phyloP scores from a whole-genome alignment of 2,888 invertebrate genomes.

The Hecatera dysodea region DNA sequence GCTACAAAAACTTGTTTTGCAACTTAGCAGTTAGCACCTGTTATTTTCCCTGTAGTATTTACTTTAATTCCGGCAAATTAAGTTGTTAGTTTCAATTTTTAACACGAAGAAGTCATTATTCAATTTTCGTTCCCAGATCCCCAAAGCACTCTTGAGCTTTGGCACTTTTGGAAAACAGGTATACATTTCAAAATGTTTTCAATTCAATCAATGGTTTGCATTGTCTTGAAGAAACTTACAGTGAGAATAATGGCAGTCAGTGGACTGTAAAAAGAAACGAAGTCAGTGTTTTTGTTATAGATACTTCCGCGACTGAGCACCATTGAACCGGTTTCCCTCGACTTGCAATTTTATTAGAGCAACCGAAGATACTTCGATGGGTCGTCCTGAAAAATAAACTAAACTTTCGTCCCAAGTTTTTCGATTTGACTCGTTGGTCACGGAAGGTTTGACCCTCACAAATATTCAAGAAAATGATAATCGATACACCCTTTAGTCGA shows the following conservation, averaged over 20 bases:
- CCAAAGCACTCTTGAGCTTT: not conserved
- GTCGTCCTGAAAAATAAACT: slow-evolving; percentile 45
- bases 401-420: slow-evolving; percentile 40
- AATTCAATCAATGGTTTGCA: slow-evolving; percentile 24
- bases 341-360: slow-evolving; percentile 50
- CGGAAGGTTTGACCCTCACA: slow-evolving; percentile 49
- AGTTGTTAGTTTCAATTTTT: slow-evolving; percentile 39
- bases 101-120: slow-evolving; percentile 11
- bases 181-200: slow-evolving; percentile 11
- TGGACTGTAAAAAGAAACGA: slow-evolving; percentile 51
- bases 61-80: slow-evolving; percentile 39
- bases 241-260: slow-evolving; percentile 38
- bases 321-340: slow-evolving; percentile 39
- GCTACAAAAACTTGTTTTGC: slow-evolving; percentile 27
- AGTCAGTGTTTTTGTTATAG: slow-evolving; percentile 47
- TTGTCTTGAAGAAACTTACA: slow-evolving; percentile 31
- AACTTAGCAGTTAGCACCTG: slow-evolving; percentile 33
- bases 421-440: slow-evolving; percentile 50
- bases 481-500: slow-evolving; percentile 54
- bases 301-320: slow-evolving; percentile 43
- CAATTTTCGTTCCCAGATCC: not conserved
- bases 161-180: not conserved
- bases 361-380: slow-evolving; percentile 25
- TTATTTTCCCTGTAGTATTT: slow-evolving; percentile 37
- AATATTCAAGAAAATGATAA: slow-evolving; percentile 61